Evolutionary conservation across 1,140 invertebrate genomes (phyloP), one percentile per base, ranked within the genome.

Genomic region (Sycophaga agraensis): DNA sequence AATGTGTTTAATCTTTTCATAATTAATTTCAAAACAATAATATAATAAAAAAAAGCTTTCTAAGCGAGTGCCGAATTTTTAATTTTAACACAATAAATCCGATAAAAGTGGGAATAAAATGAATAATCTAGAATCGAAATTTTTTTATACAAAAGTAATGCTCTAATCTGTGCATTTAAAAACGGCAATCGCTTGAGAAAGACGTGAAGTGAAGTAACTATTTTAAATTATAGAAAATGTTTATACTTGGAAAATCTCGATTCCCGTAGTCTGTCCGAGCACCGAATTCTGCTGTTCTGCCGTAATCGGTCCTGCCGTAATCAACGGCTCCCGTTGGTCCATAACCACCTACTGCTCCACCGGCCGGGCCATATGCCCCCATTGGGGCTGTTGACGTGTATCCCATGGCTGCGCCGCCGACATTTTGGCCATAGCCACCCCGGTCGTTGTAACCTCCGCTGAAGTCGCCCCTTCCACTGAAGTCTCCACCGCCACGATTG

Each of bases 221-320:
- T n/a, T n/a, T n/a, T n/a, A 31, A 31, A 31, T 31, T 31, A 31
- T 31, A n/a, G 28, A 31, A 31, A 31, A 31, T 6, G 28, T 31
- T 6, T 11, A 6, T 61, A 65, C 58, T 60, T 61, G 28, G 45
- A 28, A 63, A 63, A n/a, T 67, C 69, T 48, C 64, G 59, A 65
- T 73, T 79, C 57, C 73, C 73, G 26, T 79, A 80, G 55, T 81
- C 78, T 42, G 72, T 74, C 64, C 77, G 68, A 9, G 68, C 72
- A 39, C 76, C 74, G 62, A 78, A 80, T 28, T 80, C 78, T 6
- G 73, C 72, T 22, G 70, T 66, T 37, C 78, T 73, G 40, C 71
- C 75, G 42, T 80, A 81, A 34, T 79, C 78, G 9, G 69, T 73
- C 45, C 77, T 66, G 4, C 78, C 74, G n/a, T 80, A 80, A 55